Base-by-base conservation (phyloP, 2,797 vertebrate species). In the Gymnoscopelus microlampas region DNA sequence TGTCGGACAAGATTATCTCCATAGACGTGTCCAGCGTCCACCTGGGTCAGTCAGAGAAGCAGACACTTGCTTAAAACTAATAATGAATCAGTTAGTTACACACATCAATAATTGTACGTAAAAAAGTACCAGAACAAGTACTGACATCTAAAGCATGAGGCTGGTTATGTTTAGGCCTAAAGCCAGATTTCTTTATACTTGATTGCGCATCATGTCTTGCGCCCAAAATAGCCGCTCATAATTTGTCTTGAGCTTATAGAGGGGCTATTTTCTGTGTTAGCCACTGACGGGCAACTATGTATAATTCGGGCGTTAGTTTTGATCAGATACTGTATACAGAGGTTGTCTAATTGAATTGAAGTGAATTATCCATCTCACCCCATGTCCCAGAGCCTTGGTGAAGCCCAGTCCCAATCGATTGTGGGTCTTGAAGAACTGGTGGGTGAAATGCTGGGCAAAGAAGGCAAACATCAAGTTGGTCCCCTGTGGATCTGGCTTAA, bases 381-480 rank as follows among this genome's bases (percentile, higher is more conserved):
- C 98, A 0, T 99, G 98, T 53, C 95, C 95, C 49, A 97, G 86
- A 0, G 93, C 96, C 79, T 95, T 96, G 73, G 96, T 98, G 81
- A 98, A 98, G 53, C 94, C 96, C 0, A 85, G 92, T 0, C 94
- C 87, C 90, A 93, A 90, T 53, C 91, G 88, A 68, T 94, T 94
- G 0, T 94, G 88, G 0, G 96, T 98, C 90, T 96, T 98, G 88
- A 99, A 98, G 86, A 98, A 98, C 91, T 99, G 97, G 81, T 99
- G 98, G 0, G 97, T 99, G 87, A 99, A 99, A 77, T 99, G 97
- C 80, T 99, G 98, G 54, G 98, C 98, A 5, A 98, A 98, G 90
- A 99, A 99, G 63, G 96, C 95, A 68, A 99, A 99, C 96, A 99
- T 95, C 82, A 99, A 61, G 78, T 97, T 99, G 78, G 94, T 89